Evolutionary conservation across 2,113 vertebrate species (phyloP), one percentile per base, ranked within the genome.

Genomic region (Chloropsis cyanopogon): DNA sequence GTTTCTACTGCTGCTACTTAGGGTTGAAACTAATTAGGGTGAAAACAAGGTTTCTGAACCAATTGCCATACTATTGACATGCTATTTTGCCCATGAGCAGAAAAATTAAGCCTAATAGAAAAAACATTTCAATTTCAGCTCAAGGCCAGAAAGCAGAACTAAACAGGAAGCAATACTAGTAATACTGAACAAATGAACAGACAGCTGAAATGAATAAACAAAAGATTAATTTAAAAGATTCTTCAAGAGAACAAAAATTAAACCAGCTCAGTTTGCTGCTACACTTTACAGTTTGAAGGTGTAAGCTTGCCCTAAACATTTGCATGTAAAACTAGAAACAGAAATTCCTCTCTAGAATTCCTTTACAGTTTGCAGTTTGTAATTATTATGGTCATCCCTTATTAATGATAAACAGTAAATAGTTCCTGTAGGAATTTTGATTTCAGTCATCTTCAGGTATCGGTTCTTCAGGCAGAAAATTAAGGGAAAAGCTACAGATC

Each of bases 301-400:
- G 3, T 47, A 87, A 82, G 37, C 41, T 69, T 87, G 12, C 19
- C 35, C 29, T 77, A 39, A 87, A 57, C 1, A n/a, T 73, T 54
- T 79, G 24, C 19, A 61, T 29, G 20, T 24, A 65, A 73, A 95
- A 61, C 3, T 26, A 92, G 59, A 92, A 83, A 68, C 6, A 76
- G 10, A 84, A 89, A 82, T 72, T 73, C 85, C 54, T 66, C 60
- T 82, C 69, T 78, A 87, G 64, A 90, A 86, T 95, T 96, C 94
- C 94, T 95, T 95, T 95, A 90, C 87, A 94, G 88, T 84, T 82
- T 72, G 66, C 28, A 92, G 53, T 59, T 94, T 75, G 92, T 94
- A 95, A 95, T 97, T 95, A 96, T 90, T 96, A 90, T 16, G 61
- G n/a, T 63, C 14, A 92, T 94, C 96, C 77, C 93, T 88, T 94